These are phyloP conservation scores for Alectoris magna DNA, from an alignment of 2,797 vertebrate species.

Conservation along the genomic window DNA sequence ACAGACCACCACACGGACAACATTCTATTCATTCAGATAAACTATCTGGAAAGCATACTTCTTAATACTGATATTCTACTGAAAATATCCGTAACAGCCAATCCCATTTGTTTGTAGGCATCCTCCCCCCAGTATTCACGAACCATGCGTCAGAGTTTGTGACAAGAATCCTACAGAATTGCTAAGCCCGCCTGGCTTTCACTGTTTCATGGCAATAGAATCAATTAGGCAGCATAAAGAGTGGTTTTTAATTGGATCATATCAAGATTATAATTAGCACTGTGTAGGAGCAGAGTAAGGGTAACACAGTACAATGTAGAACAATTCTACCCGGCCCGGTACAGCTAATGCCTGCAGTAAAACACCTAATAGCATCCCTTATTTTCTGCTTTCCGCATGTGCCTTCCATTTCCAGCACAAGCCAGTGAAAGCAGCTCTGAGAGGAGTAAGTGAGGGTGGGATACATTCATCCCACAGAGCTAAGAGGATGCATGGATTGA, in stretches of 20 bases:
- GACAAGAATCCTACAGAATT: conserved; percentile 13
- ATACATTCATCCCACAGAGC: neutral
- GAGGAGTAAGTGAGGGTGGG: neutral
- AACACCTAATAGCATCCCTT: neutral
- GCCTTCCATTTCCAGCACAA: neutral
- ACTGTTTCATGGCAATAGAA: conserved; percentile 22
- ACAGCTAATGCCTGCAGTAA: neutral
- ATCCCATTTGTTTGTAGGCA: neutral
- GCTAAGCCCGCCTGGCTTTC: neutral
- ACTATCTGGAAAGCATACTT: neutral
- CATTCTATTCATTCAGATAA: neutral
- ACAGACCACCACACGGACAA: neutral
- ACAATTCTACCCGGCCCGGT: conserved; percentile 21
- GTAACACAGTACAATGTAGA: conserved; percentile 66
- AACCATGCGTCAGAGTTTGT: conserved; percentile 38
- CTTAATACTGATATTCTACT: neutral
- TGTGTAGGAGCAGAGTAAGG: conserved; percentile 71
- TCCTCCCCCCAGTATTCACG: conserved; percentile 8
- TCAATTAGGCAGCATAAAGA: conserved; percentile 46
- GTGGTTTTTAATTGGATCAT: conserved; percentile 62
- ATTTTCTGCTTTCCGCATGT: neutral
- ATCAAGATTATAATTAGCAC: conserved; percentile 73
- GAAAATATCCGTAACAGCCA: neutral
- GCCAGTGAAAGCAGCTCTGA: neutral
- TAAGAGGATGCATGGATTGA: neutral